Evolutionary conservation across 1,140 invertebrate species (phyloP), one percentile per base, ranked within the genome.

Genomic region (Brachionus calyciflorus): DNA sequence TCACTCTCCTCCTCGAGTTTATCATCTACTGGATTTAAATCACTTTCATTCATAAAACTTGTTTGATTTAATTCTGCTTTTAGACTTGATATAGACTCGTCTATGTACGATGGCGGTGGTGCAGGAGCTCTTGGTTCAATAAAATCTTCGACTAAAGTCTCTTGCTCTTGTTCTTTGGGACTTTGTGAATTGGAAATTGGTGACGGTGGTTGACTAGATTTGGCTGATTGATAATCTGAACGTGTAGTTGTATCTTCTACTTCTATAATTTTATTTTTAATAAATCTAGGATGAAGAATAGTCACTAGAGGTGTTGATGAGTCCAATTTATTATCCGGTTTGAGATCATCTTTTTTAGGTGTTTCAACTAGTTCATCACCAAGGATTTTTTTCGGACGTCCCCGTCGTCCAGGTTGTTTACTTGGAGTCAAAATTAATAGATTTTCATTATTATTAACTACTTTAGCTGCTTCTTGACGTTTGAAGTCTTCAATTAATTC

Each of bases 261-360:
- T 12, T n/a, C 9, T n/a, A 60, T 33, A 17, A 33, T 60, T n/a
- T 60, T 60, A 17, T n/a, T 37, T 60, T 60, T 60, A 17, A 41
- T n/a, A 19, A 30, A 9, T 37, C n/a, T 60, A 33, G 19, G 30
- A 12, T 44, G 10, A 44, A 12, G 10, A 12, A 12, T 44, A 12
- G 46, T 17, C 28, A 6, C 30, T 60, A 33, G 2, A 17, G 55
- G 55, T 19, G 55, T 60, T 12, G 55, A 60, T 33, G 55, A 60
- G 33, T 60, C 55, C 3, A 60, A 7, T 33, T 40, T 17, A 37
- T 33, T 19, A 7, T 33, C 6, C 55, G 33, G 24, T n/a, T 55
- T 55, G 12, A 55, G 14, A 12, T 60, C 55, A 30, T 60, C 55
- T 60, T 60, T 60, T 60, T 60, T 60, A 0, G 55, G 55, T 10